Conservation (phyloP, 2,888 invertebrate genomes). For the Acronicta leporina region DNA sequence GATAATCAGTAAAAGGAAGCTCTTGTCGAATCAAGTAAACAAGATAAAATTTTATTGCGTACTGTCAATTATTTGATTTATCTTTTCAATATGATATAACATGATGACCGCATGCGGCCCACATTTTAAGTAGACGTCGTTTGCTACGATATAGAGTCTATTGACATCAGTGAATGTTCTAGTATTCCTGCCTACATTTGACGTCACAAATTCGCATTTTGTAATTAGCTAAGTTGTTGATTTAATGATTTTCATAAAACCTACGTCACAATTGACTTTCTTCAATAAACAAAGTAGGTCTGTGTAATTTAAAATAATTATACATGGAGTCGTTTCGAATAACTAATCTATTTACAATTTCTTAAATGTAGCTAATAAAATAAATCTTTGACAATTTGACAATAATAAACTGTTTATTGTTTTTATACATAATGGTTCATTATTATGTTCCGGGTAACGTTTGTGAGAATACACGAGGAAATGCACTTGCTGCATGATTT, state of each 20-base stretch:
- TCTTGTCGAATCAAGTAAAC: conserved; percentile 44
- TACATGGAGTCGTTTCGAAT: neutral
- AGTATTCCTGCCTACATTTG: neutral
- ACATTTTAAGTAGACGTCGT: conserved; percentile 26
- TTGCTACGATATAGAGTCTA: conserved; percentile 14
- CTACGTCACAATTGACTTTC: too few species aligned
- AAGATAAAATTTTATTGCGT: conserved; percentile 44
- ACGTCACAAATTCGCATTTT: conserved; percentile 15
- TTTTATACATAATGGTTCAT: conserved; percentile 19
- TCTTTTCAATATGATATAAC: conserved; percentile 24
- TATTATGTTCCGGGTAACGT: conserved; percentile 24
- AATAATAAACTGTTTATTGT: conserved; percentile 8
- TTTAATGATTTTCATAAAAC: too few species aligned
- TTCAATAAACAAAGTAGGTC: neutral
- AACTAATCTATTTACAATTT: neutral
- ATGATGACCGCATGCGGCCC: conserved; percentile 13
- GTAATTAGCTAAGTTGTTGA: too few species aligned
- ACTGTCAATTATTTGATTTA: conserved; percentile 45
- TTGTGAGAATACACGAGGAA: conserved; percentile 45
- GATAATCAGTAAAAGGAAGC: conserved; percentile 48
- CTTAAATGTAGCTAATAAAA: neutral
- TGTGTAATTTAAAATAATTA: too few species aligned
- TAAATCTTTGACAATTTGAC: neutral
- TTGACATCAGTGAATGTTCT: conserved; percentile 19
- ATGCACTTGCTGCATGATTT: conserved; percentile 45